These are phyloP conservation scores for Drosophila burlai DNA, from an alignment of 1,140 invertebrate species.

Conservation along the genomic window DNA sequence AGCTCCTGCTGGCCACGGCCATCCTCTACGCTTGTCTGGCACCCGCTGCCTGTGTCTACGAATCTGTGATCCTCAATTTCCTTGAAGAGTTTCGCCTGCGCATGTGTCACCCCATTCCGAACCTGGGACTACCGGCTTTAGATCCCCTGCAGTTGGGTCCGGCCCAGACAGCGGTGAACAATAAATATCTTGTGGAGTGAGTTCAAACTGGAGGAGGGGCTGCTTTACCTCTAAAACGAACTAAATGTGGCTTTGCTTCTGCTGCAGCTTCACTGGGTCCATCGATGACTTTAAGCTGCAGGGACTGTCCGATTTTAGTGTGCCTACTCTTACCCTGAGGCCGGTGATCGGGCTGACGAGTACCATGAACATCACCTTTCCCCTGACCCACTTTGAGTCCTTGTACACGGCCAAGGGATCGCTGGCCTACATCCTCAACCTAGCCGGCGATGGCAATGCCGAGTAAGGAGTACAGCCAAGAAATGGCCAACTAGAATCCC, in stretches of 20 bases:
- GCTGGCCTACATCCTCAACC: slow-evolving; percentile 68
- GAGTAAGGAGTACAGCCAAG: slow-evolving; percentile 48
- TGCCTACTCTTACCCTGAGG: slow-evolving; percentile 50
- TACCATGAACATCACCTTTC: slow-evolving; percentile 65
- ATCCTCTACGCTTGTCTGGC: slow-evolving; percentile 39
- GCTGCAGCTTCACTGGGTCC: slow-evolving; percentile 65
- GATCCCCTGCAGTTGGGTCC: slow-evolving; percentile 65
- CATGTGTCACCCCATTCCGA: slow-evolving; percentile 80
- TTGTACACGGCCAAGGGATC: slow-evolving; percentile 79
- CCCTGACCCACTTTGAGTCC: slow-evolving; percentile 62
- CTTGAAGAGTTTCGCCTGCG: slow-evolving; percentile 62
- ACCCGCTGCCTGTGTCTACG: slow-evolving; percentile 48
- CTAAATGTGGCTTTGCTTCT: not conserved
- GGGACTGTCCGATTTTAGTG: slow-evolving; percentile 68
- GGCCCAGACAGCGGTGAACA: slow-evolving; percentile 48
- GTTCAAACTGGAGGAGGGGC: not conserved
- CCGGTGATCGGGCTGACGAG: slow-evolving; percentile 24
- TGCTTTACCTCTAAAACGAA: not conserved
- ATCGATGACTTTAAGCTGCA: slow-evolving; percentile 64
- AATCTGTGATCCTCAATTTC: slow-evolving; percentile 51
- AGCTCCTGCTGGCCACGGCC: slow-evolving; percentile 44
- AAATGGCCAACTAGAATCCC: too few relatives aligned
- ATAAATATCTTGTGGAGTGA: slow-evolving; percentile 76
- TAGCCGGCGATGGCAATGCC: slow-evolving; percentile 73
- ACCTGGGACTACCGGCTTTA: slow-evolving; percentile 70